phyloP scores from a whole-genome alignment of 1,140 invertebrate genomes.

The Calliopsis andreniformis region DNA sequence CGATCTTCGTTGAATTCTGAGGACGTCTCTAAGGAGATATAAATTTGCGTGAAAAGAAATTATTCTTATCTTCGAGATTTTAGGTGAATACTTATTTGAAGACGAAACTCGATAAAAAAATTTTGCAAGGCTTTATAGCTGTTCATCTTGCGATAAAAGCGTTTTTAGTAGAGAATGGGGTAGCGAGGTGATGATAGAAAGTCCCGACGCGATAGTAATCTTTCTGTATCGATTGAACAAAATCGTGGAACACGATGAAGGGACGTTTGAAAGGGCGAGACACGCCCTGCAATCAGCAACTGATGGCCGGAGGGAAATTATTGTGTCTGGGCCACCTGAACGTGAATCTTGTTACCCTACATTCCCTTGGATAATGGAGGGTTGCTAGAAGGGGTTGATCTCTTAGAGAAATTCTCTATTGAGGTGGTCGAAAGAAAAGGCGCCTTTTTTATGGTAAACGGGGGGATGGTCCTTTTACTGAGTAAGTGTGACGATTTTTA shows the following conservation, averaged over 20 bases:
- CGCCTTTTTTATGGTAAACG: not conserved
- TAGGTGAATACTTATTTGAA: no score
- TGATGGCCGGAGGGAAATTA: constrained; percentile 68
- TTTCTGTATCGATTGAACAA: not conserved
- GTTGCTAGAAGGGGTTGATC: constrained; percentile 23
- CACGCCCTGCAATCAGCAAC: constrained; percentile 69
- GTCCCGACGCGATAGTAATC: constrained; percentile 1
- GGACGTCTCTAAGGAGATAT: no score
- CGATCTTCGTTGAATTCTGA: no score
- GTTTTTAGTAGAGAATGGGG: no score
- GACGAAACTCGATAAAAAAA: no score
- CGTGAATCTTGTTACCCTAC: constrained; percentile 66
- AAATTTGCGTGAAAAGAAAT: no score
- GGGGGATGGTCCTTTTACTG: no score
- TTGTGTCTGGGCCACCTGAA: constrained; percentile 63
- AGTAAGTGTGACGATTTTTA: no score
- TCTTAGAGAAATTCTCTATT: constrained; percentile 9
- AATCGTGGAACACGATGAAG: not conserved
- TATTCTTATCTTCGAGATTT: no score
- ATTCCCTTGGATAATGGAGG: constrained; percentile 44
- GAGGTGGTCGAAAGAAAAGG: not conserved
- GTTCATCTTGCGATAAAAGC: no score
- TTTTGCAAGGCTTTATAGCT: no score
- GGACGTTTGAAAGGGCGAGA: not conserved
- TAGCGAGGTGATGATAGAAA: constrained; percentile 24